Percentiles rank a stretch among this genome's conserved stretches.
Evolutionary conservation across 2,797 vertebrate species (phyloP).

Genomic region (Paratrypauchen microcephalus): DNA sequence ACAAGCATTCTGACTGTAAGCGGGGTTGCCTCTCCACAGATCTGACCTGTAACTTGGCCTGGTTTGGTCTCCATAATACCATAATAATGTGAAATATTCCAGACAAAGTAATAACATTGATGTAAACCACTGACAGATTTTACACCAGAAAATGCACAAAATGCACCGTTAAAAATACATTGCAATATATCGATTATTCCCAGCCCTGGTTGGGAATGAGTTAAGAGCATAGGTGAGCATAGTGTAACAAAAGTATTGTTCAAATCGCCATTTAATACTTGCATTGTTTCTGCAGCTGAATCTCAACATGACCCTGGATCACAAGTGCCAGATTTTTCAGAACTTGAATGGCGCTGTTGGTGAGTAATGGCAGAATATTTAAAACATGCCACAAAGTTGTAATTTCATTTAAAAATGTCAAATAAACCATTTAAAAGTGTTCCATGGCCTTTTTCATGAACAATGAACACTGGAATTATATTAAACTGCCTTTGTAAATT

Average conservation of each 20-base stretch:
- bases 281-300: slow-evolving; percentile 75
- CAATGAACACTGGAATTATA: neutral
- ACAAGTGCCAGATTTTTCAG: slow-evolving; percentile 96
- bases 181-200: too few species aligned
- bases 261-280: too few species aligned
- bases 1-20: too few species aligned
- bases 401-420: slow-evolving; percentile 5
- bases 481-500: neutral
- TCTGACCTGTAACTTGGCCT: too few species aligned
- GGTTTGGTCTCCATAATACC: too few species aligned
- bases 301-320: slow-evolving; percentile 94
- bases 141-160: too few species aligned
- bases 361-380: slow-evolving; percentile 65
- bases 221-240: neutral
- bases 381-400: slow-evolving; percentile 4
- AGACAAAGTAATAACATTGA: too few species aligned
- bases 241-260: neutral
- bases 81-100: too few species aligned
- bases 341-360: slow-evolving; percentile 93
- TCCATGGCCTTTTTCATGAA: neutral
- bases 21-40: too few species aligned
- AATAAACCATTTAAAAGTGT: slow-evolving; percentile 9
- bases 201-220: neutral
- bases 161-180: too few species aligned
- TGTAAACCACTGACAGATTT: too few species aligned